Evolutionary conservation across 1,140 invertebrate species (phyloP), one percentile per base, ranked within the genome.

Genomic region (Eciton burchellii): DNA sequence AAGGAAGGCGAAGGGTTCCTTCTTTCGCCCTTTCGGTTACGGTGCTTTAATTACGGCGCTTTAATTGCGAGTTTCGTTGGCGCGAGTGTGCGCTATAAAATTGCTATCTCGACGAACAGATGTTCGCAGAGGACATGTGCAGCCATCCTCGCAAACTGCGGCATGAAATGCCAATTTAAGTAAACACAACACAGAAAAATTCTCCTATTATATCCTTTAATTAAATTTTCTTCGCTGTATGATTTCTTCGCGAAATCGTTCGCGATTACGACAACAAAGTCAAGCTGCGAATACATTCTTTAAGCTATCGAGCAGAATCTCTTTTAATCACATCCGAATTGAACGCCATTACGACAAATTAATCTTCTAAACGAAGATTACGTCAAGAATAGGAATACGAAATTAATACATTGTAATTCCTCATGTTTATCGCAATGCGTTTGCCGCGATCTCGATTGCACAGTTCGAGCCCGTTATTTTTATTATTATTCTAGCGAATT

Each of bases 11-110:
- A 5, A 6, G 47, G 12, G 47, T 72, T 65, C 41, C 47, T 71
- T 54, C 52, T 62, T 82, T 65, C 16, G 41, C 11, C 49, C 14
- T 47, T 86, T 54, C 77, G 56, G 63, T 76, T 62, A 81, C 35
- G 9, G 57, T n/a, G 81, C 56, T 81, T 86, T 86, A 86, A 87
- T 87, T 86, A 87, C 60, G 68, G 56, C 47, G 29, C 84, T 74
- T 83, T 86, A 87, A 87, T 87, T 87, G 79, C 81, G 70, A 66
- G 21, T 72, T 59, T 65, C 16, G 19, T 43, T 19, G 5, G 29
- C 11, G n/a, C 35, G 45, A 57, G 4, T 57, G 63, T 21, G 9
- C 45, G 11, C 14, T 45, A 54, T 47, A 71, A 86, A 85, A 86
- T 71, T 74, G 70, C 49, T 65, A 62, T 54, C 43, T 57, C 56